Evolutionary conservation across 2,888 invertebrate genomes (phyloP).

Genomic region (Leptogaster cylindrica): DNA sequence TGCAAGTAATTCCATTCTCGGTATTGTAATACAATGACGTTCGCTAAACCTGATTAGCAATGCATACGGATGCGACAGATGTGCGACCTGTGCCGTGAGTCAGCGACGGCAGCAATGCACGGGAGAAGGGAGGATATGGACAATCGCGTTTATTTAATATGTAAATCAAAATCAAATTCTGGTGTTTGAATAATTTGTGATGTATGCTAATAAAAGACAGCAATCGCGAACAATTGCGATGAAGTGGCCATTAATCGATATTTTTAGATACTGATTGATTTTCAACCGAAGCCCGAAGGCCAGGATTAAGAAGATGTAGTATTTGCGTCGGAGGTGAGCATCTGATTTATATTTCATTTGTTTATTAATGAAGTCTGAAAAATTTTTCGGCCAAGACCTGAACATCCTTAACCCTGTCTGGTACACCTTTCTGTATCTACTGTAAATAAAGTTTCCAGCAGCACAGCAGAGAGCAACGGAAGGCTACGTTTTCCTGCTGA

Average conservation of each 20-base stretch:
- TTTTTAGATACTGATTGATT: slow-evolving; percentile 15
- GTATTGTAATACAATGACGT: slow-evolving; percentile 1
- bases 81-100: slow-evolving; percentile 3
- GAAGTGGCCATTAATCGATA: slow-evolving; percentile 18
- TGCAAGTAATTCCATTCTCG: neutral
- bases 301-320: too few relatives aligned
- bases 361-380: too few relatives aligned
- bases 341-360: too few relatives aligned
- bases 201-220: slow-evolving; percentile 22
- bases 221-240: slow-evolving; percentile 7
- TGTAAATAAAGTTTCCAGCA: too few relatives aligned
- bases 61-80: slow-evolving; percentile 10
- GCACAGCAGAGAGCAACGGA: neutral
- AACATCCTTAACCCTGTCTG: too few relatives aligned
- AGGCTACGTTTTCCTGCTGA: neutral
- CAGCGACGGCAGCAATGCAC: neutral
- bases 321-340: too few relatives aligned
- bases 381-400: too few relatives aligned
- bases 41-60: slow-evolving; percentile 1
- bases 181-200: slow-evolving; percentile 29
- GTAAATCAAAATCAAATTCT: slow-evolving; percentile 33
- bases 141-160: slow-evolving; percentile 4
- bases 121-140: neutral
- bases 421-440: too few relatives aligned
- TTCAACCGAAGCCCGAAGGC: neutral